Evolutionary conservation across 2,797 vertebrate species (phyloP), one percentile per base, ranked within the genome.

Genomic region (Betta splendens): DNA sequence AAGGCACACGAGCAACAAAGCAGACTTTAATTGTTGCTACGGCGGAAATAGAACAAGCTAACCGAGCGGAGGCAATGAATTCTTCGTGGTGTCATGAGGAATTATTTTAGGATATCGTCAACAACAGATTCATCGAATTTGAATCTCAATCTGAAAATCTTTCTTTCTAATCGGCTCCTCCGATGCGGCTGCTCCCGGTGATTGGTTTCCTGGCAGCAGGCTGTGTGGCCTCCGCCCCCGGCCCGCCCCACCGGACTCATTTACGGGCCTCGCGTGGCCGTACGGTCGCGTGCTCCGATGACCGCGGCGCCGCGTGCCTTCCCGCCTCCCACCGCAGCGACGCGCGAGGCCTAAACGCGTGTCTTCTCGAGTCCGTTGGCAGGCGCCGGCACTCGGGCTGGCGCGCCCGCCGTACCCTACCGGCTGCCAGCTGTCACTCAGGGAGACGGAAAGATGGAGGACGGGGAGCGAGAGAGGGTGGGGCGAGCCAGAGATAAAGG

Each of bases 391-490:
- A 65, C 75, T 88, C 73, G 79, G 62, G 56, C 78, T 93, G 91
- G 90, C 91, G 90, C 81, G 73, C 75, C 75, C 85, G 69, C 80
- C 83, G 85, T 90, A 86, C 86, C 92, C 90, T 87, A 90, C 91
- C 88, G 91, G 80, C 85, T 86, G 89, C 91, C 92, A 91, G 92
- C 91, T 93, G 92, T 91, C 90, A 91, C 89, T 87, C 86, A 89
- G 82, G 83, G 81, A 86, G 73, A 85, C 46, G 32, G 76, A 84
- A 72, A 80, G 85, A 85, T 79, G 77, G 78, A 80, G 84, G 80
- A 77, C 55, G 48, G 75, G 71, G 63, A 70, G 75, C n/a, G 17
- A 40, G 48, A 40, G 48, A 42, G 29, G 29, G 20, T 38, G 51
- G 46, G 31, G 13, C 18, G 26, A 32, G 48, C 9, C 33, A 66